Evolutionary conservation across 2,113 vertebrate species (phyloP), one percentile per base, ranked within the genome.

Genomic region (Calyptomena viridis): DNA sequence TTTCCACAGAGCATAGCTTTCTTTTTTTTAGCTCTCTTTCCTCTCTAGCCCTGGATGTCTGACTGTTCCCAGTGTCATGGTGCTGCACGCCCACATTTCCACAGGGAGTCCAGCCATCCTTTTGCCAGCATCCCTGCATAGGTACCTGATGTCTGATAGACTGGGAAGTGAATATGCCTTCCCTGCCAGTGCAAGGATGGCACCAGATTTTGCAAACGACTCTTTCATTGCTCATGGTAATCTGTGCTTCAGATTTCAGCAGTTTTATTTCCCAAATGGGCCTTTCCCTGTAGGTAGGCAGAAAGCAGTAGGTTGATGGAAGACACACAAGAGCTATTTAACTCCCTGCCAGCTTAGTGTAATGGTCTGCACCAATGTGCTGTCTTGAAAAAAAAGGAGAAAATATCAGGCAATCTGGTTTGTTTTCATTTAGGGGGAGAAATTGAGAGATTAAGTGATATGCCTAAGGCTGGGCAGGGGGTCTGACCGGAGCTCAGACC

Each of bases 401-500:
- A 59, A 69, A 40, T 83, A 81, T n/a, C 72, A 60, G 69, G 21
- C 82, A 71, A 56, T 92, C 35, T 4, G 12, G 20, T 91, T 91
- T 94, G 30, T 42, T 92, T 91, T 91, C 59, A 58, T 93, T 76
- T 79, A 77, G 37, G 78, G 30, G 33, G 69, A 82, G 75, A 92
- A 92, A 92, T 35, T 1, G 74, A 90, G 63, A 80, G 82, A 93
- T 93, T 49, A 82, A 80, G 67, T 88, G 85, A 68, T 79, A 88
- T 74, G 72, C 79, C 87, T 77, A 33, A 80, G 42, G 82, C 85
- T 84, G 82, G 56, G 60, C 35, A 74, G 83, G 63, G 59, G 30
- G 19, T 83, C 75, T 90, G 85, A 64, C 50, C 0, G 0, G 50
- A 85, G 63, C 74, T 89, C 73, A 89, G 69, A 49, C 25, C 7